Percentiles rank a stretch among this genome's conserved stretches.
Conservation (phyloP, 2,113 vertebrate genomes). For the Actinemys pallida region DNA sequence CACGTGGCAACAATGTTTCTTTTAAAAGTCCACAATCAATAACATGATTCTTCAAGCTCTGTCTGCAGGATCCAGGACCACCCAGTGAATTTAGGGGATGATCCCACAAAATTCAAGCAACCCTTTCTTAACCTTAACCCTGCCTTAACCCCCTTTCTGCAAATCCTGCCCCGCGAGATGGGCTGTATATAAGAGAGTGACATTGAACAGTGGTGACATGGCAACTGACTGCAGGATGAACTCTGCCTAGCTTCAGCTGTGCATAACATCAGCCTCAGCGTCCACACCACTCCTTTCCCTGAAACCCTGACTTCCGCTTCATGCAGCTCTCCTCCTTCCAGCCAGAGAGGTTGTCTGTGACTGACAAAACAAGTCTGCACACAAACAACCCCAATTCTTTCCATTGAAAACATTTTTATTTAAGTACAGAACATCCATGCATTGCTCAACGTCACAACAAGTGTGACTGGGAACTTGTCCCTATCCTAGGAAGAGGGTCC, state of each 20-base stretch:
- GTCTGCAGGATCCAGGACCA: not conserved
- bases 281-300: not conserved
- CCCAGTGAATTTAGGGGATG: not conserved
- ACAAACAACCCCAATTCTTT: not conserved
- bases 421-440: not conserved
- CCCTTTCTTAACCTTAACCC: no score
- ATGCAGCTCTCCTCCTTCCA: not conserved
- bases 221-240: not conserved
- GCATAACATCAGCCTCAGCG: not conserved
- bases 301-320: not conserved
- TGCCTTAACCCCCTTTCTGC: not conserved
- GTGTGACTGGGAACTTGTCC: not conserved
- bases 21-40: not conserved
- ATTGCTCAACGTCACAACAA: not conserved
- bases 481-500: not conserved
- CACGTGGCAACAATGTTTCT: not conserved
- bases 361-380: not conserved
- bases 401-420: not conserved
- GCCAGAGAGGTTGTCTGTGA: not conserved
- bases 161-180: not conserved
- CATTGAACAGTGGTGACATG: not conserved
- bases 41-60: not conserved
- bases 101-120: not conserved
- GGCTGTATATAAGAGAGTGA: not conserved
- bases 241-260: not conserved